Conservation (phyloP, 2,113 vertebrate genomes). For the Sisor rabdophorus region DNA sequence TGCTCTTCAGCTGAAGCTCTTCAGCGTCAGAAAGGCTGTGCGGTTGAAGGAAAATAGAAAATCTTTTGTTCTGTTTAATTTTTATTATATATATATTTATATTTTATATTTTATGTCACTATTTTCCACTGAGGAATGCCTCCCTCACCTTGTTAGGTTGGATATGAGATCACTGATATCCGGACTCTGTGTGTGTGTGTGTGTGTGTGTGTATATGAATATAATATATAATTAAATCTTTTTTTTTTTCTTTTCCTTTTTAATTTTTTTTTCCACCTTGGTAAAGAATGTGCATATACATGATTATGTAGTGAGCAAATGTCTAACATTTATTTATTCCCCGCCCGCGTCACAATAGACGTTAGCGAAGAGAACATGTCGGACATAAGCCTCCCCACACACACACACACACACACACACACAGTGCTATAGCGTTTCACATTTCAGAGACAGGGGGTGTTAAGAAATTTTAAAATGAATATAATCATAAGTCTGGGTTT, state of each 20-base stretch:
- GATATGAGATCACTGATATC: background rate
- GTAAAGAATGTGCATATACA: constrained; percentile 33
- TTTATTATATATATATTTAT: no score
- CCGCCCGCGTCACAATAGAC: constrained; percentile 45
- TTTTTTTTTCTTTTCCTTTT: background rate
- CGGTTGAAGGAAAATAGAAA: constrained; percentile 68
- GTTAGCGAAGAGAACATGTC: constrained; percentile 50
- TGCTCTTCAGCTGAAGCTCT: constrained; percentile 55
- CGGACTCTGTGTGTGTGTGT: constrained; percentile 33
- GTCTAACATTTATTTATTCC: constrained; percentile 46
- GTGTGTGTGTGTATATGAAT: no score
- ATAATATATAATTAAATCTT: background rate
- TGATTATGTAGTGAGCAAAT: constrained; percentile 32
- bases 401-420: constrained; percentile 32
- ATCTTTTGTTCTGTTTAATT: no score
- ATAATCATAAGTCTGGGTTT: constrained; percentile 31
- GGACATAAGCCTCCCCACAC: constrained; percentile 61
- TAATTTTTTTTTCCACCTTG: background rate
- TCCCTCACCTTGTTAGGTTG: no score
- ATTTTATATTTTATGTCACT: no score
- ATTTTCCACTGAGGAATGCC: no score
- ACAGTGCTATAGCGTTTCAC: constrained; percentile 52
- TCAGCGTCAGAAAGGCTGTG: constrained; percentile 60
- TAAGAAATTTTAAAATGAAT: constrained; percentile 18
- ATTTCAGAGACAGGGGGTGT: constrained; percentile 39